Evolutionary conservation across 23 tunicate genomes (phyloP).

Genomic region (Halocynthia aurantium): DNA sequence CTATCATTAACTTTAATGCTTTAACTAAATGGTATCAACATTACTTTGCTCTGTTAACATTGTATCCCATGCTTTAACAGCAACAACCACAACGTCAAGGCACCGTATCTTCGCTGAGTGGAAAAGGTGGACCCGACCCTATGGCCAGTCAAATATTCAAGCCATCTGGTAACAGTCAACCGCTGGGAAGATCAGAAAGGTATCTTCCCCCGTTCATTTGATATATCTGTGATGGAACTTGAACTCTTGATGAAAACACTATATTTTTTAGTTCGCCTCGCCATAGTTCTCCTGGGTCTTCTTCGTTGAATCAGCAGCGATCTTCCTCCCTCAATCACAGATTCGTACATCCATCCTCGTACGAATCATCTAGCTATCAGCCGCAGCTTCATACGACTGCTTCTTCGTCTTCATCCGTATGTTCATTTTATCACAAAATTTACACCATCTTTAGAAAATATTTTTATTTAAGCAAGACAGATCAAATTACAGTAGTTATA

Average conservation of each 20-base stretch:
- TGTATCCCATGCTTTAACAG: not conserved
- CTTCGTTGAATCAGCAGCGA: not conserved
- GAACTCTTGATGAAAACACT: not conserved
- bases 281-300: conserved; percentile 18
- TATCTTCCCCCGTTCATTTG: not conserved
- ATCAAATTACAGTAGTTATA: too few relatives aligned
- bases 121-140: conserved; percentile 15
- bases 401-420: conserved; percentile 21
- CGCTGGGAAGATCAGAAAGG: conserved; percentile 2
- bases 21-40: not conserved
- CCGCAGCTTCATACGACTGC: conserved; percentile 5
- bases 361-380: not conserved
- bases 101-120: not conserved
- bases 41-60: not conserved
- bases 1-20: not conserved
- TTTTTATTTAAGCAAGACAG: too few relatives aligned
- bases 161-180: conserved; percentile 15
- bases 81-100: conserved; percentile 3
- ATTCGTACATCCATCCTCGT: not conserved
- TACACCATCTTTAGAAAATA: too few relatives aligned
- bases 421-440: not conserved
- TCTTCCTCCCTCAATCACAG: conserved; percentile 19
- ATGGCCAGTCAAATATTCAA: conserved; percentile 11
- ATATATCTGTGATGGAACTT: not conserved
- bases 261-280: conserved; percentile 13